Evolutionary conservation across 2,797 vertebrate genomes (phyloP), one percentile per base, ranked within the genome.

Genomic region (Champsocephalus gunnari): DNA sequence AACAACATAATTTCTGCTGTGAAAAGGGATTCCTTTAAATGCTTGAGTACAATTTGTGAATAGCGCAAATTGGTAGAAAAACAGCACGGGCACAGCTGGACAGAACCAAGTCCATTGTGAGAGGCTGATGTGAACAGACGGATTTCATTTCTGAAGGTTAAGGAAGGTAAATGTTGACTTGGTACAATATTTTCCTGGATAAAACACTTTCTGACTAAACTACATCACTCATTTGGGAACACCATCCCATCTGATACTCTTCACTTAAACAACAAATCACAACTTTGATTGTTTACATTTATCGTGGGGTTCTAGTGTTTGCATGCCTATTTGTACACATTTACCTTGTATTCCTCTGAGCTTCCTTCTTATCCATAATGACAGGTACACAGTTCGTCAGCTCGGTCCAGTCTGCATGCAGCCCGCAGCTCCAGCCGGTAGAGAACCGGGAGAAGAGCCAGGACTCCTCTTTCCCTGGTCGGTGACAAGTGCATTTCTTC

Each of bases 401-500:
- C 91, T 99, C 98, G 70, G 98, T 99, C 98, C 98, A 99, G 95
- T 99, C 98, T 8, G 98, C 98, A 63, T 98, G 98, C 94, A 99
- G 94, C 62, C 98, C 98, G 94, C 98, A 99, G 94, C 97, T 99
- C 98, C 97, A 99, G 94, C 98, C 98, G 0, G 98, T 99, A 56
- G 97, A 99, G 94, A 99, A 99, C 77, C 98, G 95, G 17, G 98
- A 99, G 94, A 98, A 99, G 77, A 99, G 97, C 98, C 98, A 99
- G 59, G 97, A 98, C 93, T 99, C 98, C 83, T 97, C 96, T 86
- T 95, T 96, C 45, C 97, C 97, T 0, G 98, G 98, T 61, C 98
- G 96, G 93, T 97, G 97, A 73, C 98, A 99, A 56, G 95, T 95
- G 94, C 98, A 99, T 88, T 98, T 99, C 94, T 99, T 99, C 95